phyloP scores from a whole-genome alignment of 2,113 vertebrate genomes.

The Hippopotamus amphibius region DNA sequence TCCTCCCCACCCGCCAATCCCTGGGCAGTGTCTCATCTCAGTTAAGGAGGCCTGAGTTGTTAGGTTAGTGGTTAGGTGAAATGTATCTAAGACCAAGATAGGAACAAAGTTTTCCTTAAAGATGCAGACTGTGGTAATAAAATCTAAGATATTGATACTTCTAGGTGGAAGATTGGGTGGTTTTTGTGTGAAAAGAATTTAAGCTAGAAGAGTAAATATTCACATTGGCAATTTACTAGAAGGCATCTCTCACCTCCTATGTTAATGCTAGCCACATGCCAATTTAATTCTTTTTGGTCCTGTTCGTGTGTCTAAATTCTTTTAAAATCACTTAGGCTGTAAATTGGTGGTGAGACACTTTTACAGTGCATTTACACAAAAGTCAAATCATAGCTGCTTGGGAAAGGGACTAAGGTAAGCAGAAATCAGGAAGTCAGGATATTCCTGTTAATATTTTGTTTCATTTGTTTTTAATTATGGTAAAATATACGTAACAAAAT shows the following conservation, averaged over 20 bases:
- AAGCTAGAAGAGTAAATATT: background rate
- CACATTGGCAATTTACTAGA: background rate
- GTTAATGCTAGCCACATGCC: background rate
- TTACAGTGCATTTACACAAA: background rate
- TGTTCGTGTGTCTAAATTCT: rapidly evolving
- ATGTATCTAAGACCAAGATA: background rate
- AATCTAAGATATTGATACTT: background rate
- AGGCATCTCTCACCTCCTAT: background rate
- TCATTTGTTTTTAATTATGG: background rate
- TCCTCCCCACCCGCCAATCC: background rate
- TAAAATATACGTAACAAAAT: background rate
- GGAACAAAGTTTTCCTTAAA: background rate
- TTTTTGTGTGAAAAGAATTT: background rate
- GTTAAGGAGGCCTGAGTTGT: background rate
- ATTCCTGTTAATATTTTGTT: background rate
- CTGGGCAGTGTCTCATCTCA: background rate
- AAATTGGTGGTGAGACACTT: background rate
- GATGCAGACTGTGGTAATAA: background rate
- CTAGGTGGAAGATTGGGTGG: background rate
- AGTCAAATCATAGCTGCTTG: background rate
- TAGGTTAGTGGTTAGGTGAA: background rate
- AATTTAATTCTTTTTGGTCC: background rate
- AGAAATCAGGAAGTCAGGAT: background rate
- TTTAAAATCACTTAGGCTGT: background rate
- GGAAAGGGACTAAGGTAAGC: background rate